These are phyloP conservation scores for Lasius fuliginosus DNA, from an alignment of 2,888 invertebrate species.

Conservation along the genomic window DNA sequence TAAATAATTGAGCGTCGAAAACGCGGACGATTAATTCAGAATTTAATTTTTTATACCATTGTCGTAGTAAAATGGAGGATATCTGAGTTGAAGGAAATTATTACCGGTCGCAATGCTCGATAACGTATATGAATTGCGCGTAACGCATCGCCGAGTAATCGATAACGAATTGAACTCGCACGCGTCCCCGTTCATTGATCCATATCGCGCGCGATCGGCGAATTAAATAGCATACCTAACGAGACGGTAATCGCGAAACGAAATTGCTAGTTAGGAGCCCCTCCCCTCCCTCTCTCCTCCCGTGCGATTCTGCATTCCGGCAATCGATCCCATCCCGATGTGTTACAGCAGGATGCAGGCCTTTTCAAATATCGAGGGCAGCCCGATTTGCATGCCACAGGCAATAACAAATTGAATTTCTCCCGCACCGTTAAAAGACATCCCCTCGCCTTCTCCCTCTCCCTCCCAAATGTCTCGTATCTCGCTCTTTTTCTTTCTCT, in stretches of 20 bases:
- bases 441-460: not conserved
- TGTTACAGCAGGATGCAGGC: constrained; percentile 63
- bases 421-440: constrained; percentile 57
- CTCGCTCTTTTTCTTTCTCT: not conserved
- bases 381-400: constrained; percentile 53
- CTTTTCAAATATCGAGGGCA: constrained; percentile 56
- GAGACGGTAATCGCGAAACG: constrained; percentile 65
- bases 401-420: constrained; percentile 67
- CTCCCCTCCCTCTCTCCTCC: not conserved
- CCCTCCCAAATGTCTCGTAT: not conserved
- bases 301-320: constrained; percentile 27
- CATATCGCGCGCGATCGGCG: constrained; percentile 36
- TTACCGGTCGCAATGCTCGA: constrained; percentile 6
- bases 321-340: constrained; percentile 66
- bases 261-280: constrained; percentile 57
- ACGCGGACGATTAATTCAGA: not conserved
- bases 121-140: constrained; percentile 5
- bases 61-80: not conserved
- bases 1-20: not conserved
- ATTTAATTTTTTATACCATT: not conserved
- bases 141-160: not conserved
- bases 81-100: not conserved
- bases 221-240: constrained; percentile 64
- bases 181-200: constrained; percentile 45
- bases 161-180: constrained; percentile 7